These are phyloP conservation scores for Stenoptilia bipunctidactyla DNA, from an alignment of 2,888 invertebrate genomes.

Conservation along the genomic window DNA sequence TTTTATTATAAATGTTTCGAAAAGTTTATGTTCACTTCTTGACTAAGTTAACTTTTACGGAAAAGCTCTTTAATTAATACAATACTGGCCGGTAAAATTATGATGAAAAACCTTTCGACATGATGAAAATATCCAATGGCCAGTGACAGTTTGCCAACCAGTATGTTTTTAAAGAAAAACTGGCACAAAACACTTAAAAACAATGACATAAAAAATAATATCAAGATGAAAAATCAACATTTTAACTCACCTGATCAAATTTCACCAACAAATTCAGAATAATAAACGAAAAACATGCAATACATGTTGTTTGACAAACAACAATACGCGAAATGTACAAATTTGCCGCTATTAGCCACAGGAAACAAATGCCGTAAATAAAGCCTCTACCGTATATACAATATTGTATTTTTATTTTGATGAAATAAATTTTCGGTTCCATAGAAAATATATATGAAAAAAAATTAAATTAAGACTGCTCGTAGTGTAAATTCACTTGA, in stretches of 20 bases:
- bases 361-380: not conserved
- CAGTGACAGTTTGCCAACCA: slow-evolving; percentile 22
- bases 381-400: too few species aligned
- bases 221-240: too few species aligned
- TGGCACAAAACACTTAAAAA: slow-evolving; percentile 11
- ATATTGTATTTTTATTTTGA: not conserved
- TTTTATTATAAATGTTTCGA: too few species aligned
- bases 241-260: slow-evolving; percentile 25
- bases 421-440: not conserved
- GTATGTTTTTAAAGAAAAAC: slow-evolving; percentile 10
- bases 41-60: too few species aligned
- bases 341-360: slow-evolving; percentile 5
- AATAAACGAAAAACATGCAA: slow-evolving; percentile 42
- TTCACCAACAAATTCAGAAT: slow-evolving; percentile 22
- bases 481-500: too few species aligned
- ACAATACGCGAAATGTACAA: slow-evolving; percentile 2
- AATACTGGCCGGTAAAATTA: slow-evolving; percentile 31
- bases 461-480: too few species aligned
- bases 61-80: not conserved
- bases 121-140: slow-evolving; percentile 18
- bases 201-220: slow-evolving; percentile 8
- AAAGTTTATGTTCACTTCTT: too few species aligned
- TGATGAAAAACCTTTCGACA: slow-evolving; percentile 19
- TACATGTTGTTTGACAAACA: not conserved
- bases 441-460: not conserved